phyloP scores from a whole-genome alignment of 2,888 invertebrate species.

The Drosophila picticornis region DNA sequence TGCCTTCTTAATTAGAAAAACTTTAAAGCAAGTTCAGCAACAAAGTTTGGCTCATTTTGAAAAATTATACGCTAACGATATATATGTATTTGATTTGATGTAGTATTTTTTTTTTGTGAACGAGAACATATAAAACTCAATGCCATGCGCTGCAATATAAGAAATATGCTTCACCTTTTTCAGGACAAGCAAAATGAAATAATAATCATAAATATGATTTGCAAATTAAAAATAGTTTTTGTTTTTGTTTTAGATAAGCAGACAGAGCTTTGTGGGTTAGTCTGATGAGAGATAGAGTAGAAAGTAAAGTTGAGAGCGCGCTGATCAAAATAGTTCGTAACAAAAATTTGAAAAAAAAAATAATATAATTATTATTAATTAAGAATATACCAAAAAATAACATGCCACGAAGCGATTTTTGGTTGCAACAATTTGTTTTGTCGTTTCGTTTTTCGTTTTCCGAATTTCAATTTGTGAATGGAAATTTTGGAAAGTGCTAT shows the following conservation, averaged over 20 bases:
- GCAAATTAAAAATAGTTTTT: slow-evolving; percentile 58
- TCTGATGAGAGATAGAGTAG: slow-evolving; percentile 53
- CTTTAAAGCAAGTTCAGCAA: slow-evolving; percentile 58
- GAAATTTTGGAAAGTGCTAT: slow-evolving; percentile 47
- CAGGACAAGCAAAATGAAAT: slow-evolving; percentile 57
- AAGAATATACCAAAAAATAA: slow-evolving; percentile 62
- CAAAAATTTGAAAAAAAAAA: slow-evolving; percentile 40
- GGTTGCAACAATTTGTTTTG: slow-evolving; percentile 48
- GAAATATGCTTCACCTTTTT: slow-evolving; percentile 57
- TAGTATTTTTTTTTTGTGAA: slow-evolving; percentile 47
- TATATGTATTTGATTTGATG: slow-evolving; percentile 21
- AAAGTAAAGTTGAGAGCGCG: slow-evolving; percentile 54
- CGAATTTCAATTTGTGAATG: slow-evolving; percentile 39
- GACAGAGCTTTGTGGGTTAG: slow-evolving; percentile 54
- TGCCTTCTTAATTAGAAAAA: slow-evolving; percentile 41
- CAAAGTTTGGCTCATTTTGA: slow-evolving; percentile 44
- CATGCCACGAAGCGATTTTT: slow-evolving; percentile 74
- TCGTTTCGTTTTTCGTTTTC: slow-evolving; percentile 41
- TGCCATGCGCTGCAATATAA: slow-evolving; percentile 81
- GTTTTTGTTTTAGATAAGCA: slow-evolving; percentile 29
- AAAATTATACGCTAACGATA: slow-evolving; percentile 47
- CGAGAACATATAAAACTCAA: slow-evolving; percentile 75
- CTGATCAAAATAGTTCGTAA: slow-evolving; percentile 61
- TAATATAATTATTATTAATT: slow-evolving; percentile 34
- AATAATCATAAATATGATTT: slow-evolving; percentile 62